A percentile compares a stretch with the other conserved stretches of the same genome.
Conservation (phyloP, 2,113 vertebrate species). For the Pterocles gutturalis region DNA sequence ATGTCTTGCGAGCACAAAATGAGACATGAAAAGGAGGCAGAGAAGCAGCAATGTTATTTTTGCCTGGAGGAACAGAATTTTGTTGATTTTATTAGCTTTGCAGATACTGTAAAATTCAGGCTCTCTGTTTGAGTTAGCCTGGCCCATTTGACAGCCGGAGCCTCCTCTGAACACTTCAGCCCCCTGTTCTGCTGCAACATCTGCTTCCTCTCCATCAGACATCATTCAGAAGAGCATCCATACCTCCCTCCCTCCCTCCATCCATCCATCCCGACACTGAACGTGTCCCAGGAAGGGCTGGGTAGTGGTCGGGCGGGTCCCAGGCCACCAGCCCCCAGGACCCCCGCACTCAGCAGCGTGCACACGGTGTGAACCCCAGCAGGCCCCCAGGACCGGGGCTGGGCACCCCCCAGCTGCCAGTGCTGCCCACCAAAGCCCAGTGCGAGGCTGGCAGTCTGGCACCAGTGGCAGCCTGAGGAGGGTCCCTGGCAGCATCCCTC, state of each 20-base stretch:
- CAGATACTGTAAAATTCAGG: neutral
- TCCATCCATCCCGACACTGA: too few species aligned
- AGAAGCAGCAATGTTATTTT: neutral
- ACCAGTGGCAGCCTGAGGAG: too few species aligned
- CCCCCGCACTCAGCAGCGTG: too few species aligned
- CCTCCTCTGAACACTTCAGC: neutral
- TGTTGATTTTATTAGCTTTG: neutral
- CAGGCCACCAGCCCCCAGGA: too few species aligned
- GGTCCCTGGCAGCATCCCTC: too few species aligned
- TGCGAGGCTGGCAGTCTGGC: too few species aligned
- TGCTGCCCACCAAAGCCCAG: too few species aligned
- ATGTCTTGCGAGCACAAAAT: neutral
- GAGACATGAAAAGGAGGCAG: constrained; percentile 6
- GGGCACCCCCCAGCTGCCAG: too few species aligned
- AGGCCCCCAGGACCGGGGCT: too few species aligned
- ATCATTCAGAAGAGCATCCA: neutral
- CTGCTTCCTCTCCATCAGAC: neutral
- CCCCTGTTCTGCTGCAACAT: neutral
- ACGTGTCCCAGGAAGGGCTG: too few species aligned
- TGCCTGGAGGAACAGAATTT: neutral
- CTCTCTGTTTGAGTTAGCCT: neutral
- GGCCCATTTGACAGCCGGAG: neutral
- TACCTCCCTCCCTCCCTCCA: neutral
- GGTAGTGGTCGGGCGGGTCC: too few species aligned
- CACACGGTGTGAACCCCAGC: too few species aligned